Base-by-base conservation (phyloP, 2,113 vertebrate species). In the Puma concolor region DNA sequence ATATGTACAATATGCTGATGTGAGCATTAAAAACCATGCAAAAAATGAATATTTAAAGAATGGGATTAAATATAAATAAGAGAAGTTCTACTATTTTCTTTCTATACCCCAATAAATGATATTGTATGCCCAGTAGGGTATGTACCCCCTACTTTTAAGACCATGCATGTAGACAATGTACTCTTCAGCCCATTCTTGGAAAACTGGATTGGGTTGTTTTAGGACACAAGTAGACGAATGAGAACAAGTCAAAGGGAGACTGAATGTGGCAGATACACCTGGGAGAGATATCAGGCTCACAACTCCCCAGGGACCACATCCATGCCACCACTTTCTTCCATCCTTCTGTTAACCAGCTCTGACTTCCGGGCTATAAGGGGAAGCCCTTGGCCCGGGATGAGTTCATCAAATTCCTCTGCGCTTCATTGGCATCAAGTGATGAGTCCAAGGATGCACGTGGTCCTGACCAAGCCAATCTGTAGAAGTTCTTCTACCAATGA, bases 1-100 rank as follows among this genome's bases (percentile, higher is more conserved):
- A 74, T 89, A 88, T 81, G 31, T 74, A 82, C 79, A 48, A 60
- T 50, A 41, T 91, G 94, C 76, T 94, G 90, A 97, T 85, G 72
- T 91, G 50, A 96, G 76, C 76, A 95, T 72, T 89, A 92, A 19
- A 94, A 77, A 63, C 66, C 33, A 81, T 48, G 50, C 80, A 93
- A 79, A 92, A 98, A 92, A 94, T 94, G 64, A 92, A 83, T 88
- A 93, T 60, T 93, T 93, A 94, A 96, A 95, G 80, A 91, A 90
- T 50, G 76, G 94, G 57, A 94, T 94, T 91, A 91, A 94, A 96
- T 95, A 96, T 91, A 77, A 67, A 90, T 80, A 72, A 87, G 44
- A 97, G 31, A 90, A 84, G 19, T 71, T 85, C 83, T 93, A 54
- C 64, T 76, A 48, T 64, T 92, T 60, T 86, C 54, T 67, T 54